Evolutionary conservation across 2,113 vertebrate genomes (phyloP).

Genomic region (Aegypius monachus): DNA sequence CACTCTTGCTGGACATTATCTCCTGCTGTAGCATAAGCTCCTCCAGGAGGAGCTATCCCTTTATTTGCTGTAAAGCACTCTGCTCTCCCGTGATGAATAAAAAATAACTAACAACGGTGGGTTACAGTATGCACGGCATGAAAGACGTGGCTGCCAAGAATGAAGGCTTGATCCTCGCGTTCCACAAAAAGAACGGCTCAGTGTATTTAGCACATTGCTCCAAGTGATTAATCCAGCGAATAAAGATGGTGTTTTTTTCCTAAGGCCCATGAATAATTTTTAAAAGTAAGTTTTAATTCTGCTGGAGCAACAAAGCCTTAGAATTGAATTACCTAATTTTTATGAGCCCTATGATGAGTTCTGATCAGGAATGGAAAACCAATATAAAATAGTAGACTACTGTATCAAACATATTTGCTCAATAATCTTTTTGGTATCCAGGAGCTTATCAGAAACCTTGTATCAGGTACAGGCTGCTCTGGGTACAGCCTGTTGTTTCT

Average conservation of each 20-base stretch:
- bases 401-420: neutral
- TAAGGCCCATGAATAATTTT: neutral
- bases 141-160: slow-evolving; percentile 33
- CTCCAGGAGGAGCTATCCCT: neutral
- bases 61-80: neutral
- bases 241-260: neutral
- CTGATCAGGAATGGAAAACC: neutral
- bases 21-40: neutral
- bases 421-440: neutral
- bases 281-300: neutral
- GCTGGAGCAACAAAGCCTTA: neutral
- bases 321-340: neutral
- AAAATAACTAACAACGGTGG: neutral
- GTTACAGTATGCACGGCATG: slow-evolving; percentile 26
- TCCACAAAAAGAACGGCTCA: slow-evolving; percentile 27
- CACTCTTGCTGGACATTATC: neutral
- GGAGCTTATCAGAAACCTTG: neutral
- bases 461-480: neutral
- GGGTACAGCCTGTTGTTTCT: neutral
- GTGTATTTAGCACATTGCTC: slow-evolving; percentile 11
- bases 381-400: neutral
- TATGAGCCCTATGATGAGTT: neutral
- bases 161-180: neutral
- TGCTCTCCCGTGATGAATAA: neutral
- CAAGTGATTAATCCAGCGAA: neutral